Conservation (phyloP, 2,113 vertebrate genomes). For the Bagarius yarrelli region DNA sequence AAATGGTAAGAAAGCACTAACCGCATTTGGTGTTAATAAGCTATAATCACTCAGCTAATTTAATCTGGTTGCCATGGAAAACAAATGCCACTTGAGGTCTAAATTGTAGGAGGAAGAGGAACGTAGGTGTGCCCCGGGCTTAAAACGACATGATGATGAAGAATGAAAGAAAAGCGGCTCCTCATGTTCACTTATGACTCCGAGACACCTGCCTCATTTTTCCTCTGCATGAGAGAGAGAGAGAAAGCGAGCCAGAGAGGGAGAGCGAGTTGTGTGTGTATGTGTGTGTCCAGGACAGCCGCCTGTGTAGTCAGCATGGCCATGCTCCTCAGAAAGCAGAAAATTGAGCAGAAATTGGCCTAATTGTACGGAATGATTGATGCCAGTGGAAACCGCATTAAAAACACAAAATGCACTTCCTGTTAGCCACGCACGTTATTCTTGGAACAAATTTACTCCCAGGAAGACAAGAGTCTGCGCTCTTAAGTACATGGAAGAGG, state of each 20-base stretch:
- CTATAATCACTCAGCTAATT: constrained; percentile 78
- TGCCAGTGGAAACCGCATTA: constrained; percentile 86
- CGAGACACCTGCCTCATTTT: constrained; percentile 69
- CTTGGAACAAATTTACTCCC: constrained; percentile 68
- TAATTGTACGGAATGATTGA: constrained; percentile 91
- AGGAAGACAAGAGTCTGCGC: constrained; percentile 46
- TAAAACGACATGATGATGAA: constrained; percentile 57
- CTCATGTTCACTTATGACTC: constrained; percentile 72
- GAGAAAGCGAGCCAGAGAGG: constrained; percentile 66
- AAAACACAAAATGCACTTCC: constrained; percentile 78
- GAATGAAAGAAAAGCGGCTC: constrained; percentile 61
- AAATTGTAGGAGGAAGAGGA: constrained; percentile 69
- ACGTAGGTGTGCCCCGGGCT: constrained; percentile 69
- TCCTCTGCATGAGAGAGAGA: constrained; percentile 24
- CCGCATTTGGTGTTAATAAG: constrained; percentile 78
- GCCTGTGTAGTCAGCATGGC: constrained; percentile 86
- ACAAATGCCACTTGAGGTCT: constrained; percentile 79
- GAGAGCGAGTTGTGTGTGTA: constrained; percentile 42
- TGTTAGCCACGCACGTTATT: constrained; percentile 70
- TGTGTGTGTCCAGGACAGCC: constrained; percentile 79
- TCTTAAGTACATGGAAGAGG: constrained; percentile 53
- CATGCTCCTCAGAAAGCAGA: constrained; percentile 85
- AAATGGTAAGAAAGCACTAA: constrained; percentile 81
- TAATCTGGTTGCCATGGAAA: constrained; percentile 85
- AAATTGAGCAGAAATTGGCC: constrained; percentile 84